Conservation (phyloP, 2,888 invertebrate genomes). For the Acholoe squamosa region DNA sequence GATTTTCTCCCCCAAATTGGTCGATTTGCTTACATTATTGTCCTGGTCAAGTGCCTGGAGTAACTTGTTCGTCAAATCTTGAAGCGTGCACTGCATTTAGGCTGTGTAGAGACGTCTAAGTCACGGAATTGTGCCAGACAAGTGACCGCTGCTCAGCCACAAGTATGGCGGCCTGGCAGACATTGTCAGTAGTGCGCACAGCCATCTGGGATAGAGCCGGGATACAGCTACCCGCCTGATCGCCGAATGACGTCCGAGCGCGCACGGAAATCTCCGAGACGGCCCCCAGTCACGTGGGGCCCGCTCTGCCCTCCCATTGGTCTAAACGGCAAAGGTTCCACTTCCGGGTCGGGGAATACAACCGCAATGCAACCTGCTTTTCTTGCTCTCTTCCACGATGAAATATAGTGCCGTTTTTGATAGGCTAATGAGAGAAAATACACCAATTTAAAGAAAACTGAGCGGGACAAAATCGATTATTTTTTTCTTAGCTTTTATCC, state of each 20-base stretch:
- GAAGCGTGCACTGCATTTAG: constrained; percentile 85
- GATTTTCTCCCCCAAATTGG: constrained; percentile 62
- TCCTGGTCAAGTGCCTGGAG: constrained; percentile 97
- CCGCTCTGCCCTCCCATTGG: neutral
- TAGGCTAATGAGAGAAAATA: neutral
- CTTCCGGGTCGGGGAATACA: constrained; percentile 48
- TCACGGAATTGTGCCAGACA: constrained; percentile 84
- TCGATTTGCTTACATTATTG: constrained; percentile 94
- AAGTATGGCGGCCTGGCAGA: constrained; percentile 85
- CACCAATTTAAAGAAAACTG: neutral
- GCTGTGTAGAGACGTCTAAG: constrained; percentile 83
- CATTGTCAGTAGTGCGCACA: constrained; percentile 80
- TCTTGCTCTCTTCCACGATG: neutral
- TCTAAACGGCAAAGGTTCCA: neutral
- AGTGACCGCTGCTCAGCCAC: constrained; percentile 84
- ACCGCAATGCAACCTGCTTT: neutral
- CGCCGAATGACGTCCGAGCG: constrained; percentile 62
- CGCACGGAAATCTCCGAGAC: constrained; percentile 61
- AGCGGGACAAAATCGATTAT: constrained; percentile 43
- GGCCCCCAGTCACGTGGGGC: constrained; percentile 57
- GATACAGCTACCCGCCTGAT: constrained; percentile 54
- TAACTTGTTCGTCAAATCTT: constrained; percentile 96
- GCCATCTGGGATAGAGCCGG: constrained; percentile 81
- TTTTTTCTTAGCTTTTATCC: neutral
- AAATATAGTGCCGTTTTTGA: neutral